Evolutionary conservation across 2,113 vertebrate species (phyloP).

Genomic region (Tetrao urogallus): DNA sequence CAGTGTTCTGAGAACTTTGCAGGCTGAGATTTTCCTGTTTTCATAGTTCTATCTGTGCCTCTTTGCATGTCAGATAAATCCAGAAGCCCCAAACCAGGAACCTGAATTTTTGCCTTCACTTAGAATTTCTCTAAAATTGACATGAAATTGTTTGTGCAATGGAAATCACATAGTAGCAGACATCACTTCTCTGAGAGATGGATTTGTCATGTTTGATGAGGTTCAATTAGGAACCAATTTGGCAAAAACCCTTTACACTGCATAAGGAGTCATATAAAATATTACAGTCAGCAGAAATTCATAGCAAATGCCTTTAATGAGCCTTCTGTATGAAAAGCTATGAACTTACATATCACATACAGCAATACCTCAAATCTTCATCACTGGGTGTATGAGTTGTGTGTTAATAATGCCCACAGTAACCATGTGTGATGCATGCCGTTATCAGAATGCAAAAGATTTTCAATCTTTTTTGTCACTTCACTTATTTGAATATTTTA

Average conservation of each 20-base stretch:
- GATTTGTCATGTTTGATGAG: not conserved
- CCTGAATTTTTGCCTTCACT: conserved; percentile 1
- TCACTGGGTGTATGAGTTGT: not conserved
- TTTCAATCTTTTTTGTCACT: conserved; percentile 37
- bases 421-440: not conserved
- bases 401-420: conserved; percentile 14
- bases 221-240: not conserved
- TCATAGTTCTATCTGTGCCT: not conserved
- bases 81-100: not conserved
- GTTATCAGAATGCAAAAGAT: conserved; percentile 4
- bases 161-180: not conserved
- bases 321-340: not conserved
- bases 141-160: not conserved
- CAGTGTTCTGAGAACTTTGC: not conserved
- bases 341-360: not conserved
- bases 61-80: not conserved
- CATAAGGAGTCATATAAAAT: not conserved
- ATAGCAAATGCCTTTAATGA: not conserved
- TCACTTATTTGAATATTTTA: conserved; percentile 44
- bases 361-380: not conserved
- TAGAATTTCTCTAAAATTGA: not conserved
- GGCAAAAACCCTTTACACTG: not conserved
- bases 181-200: not conserved
- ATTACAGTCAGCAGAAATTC: not conserved
- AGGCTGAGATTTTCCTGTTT: not conserved